Evolutionary conservation across 2,888 invertebrate genomes (phyloP).

Genomic region (Hypercompe scribonia): DNA sequence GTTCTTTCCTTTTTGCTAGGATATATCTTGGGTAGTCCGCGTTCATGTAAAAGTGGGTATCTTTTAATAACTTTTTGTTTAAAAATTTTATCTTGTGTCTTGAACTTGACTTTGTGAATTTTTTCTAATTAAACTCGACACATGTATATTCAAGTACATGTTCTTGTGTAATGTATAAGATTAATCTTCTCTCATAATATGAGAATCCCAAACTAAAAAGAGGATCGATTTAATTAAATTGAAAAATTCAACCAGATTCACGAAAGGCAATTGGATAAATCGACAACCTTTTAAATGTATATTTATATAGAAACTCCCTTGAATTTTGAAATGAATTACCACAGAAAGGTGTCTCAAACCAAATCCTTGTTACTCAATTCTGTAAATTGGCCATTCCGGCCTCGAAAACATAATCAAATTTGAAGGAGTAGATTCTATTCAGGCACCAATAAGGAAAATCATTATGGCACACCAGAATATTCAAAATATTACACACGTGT

Average conservation of each 20-base stretch:
- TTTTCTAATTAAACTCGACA: background rate
- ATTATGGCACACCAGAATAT: background rate
- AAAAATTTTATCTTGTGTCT: no score
- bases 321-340: slow-evolving; percentile 4
- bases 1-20: no score
- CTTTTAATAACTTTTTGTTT: no score
- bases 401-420: background rate
- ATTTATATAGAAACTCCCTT: slow-evolving; percentile 1
- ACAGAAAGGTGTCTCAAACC: slow-evolving; percentile 3
- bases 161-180: background rate
- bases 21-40: no score
- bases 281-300: slow-evolving; percentile 3
- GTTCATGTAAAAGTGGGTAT: no score
- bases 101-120: background rate
- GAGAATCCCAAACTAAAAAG: background rate
- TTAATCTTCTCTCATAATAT: background rate
- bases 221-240: background rate
- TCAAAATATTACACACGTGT: background rate
- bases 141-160: background rate
- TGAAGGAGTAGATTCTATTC: background rate
- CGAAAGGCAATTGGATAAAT: background rate
- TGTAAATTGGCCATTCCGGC: slow-evolving; percentile 9
- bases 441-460: background rate
- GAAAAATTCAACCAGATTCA: background rate
- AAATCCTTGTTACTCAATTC: slow-evolving; percentile 9